These are phyloP conservation scores for Hystrix cristata DNA, from an alignment of 2,113 vertebrate genomes.

Conservation along the genomic window DNA sequence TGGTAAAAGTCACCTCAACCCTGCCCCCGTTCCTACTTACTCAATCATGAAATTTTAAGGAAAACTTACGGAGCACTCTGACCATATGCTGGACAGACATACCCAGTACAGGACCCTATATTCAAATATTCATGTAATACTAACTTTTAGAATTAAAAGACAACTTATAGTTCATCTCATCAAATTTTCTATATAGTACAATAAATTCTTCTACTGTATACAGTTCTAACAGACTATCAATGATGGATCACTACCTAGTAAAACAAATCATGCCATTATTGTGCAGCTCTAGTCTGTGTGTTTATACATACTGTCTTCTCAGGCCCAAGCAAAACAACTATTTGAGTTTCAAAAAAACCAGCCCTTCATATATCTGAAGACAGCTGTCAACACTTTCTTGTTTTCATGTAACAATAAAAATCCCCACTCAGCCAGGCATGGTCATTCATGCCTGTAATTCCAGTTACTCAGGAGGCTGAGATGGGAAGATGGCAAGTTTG, in stretches of 20 bases:
- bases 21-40: not conserved
- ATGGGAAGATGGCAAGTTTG: not conserved
- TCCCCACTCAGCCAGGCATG: too few species aligned
- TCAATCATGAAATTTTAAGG: constrained; percentile 4
- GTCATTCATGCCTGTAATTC: not conserved
- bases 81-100: not conserved
- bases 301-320: not conserved
- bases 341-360: not conserved
- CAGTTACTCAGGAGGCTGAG: not conserved
- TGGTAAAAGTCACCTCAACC: not conserved
- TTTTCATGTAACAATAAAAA: constrained; percentile 43
- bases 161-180: not conserved
- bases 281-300: not conserved
- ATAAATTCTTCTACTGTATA: constrained; percentile 17
- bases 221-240: not conserved
- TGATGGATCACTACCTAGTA: not conserved
- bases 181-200: not conserved
- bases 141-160: constrained; percentile 50
- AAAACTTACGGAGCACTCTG: not conserved
- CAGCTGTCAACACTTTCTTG: not conserved
- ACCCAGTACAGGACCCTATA: constrained; percentile 20
- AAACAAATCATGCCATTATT: not conserved
- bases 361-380: not conserved
- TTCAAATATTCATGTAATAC: constrained; percentile 43
- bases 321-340: constrained; percentile 27